A percentile compares a stretch with the other conserved stretches of the same genome.
These are phyloP conservation scores for Andricus quercusramuli DNA, from an alignment of 2,888 invertebrate species.

Conservation along the genomic window DNA sequence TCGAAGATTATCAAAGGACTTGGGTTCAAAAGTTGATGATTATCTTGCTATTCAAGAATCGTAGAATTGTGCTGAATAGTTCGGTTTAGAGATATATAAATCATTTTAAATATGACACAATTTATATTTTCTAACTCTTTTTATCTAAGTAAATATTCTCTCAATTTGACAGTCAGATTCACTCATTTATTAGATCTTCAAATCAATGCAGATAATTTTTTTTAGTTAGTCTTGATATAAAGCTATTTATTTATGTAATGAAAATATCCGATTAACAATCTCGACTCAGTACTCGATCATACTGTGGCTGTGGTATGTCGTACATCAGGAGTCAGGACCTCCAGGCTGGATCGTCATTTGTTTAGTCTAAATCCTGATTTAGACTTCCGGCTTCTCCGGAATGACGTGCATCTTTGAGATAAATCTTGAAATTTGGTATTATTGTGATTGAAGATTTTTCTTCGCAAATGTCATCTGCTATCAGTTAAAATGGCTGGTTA, in stretches of 20 bases:
- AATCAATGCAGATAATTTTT: too few species aligned
- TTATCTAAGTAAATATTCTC: background rate
- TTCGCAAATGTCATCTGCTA: background rate
- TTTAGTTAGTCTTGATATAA: too few species aligned
- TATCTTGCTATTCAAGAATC: slow-evolving; percentile 14
- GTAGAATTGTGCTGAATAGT: slow-evolving; percentile 13
- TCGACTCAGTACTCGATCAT: too few species aligned
- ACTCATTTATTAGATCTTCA: too few species aligned
- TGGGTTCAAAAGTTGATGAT: slow-evolving; percentile 29
- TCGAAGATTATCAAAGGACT: slow-evolving; percentile 11
- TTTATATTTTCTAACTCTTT: background rate
- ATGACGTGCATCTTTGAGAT: background rate
- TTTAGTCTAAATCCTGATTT: too few species aligned
- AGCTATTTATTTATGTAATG: too few species aligned
- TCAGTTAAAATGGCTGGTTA: background rate
- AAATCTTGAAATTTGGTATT: background rate
- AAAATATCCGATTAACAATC: too few species aligned
- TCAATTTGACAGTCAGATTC: too few species aligned
- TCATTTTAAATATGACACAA: background rate
- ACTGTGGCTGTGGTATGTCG: too few species aligned
- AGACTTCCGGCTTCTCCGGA: background rate
- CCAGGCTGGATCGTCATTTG: too few species aligned
- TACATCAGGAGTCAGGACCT: too few species aligned
- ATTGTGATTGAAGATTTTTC: background rate
- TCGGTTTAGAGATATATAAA: background rate